Evolutionary conservation across 2,113 vertebrate genomes (phyloP), one percentile per base, ranked within the genome.

Genomic region (Gymnocephalus cernua): DNA sequence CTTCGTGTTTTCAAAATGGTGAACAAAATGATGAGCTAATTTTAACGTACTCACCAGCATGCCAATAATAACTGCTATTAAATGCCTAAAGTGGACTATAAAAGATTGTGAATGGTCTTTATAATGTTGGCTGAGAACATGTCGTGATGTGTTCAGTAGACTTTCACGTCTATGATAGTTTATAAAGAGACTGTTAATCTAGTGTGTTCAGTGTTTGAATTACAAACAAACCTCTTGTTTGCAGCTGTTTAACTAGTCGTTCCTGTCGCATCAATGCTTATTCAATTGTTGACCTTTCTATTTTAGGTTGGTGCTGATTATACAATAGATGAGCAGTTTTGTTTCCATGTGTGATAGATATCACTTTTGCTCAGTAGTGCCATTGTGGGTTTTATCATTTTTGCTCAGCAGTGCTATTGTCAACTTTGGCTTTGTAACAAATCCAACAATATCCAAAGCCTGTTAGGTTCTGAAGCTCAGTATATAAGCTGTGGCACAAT

Each of bases 281-380:
- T 80, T 88, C 74, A 89, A 78, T 79, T 87, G 85, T 79, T 80
- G 85, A 86, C 71, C 71, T 74, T 85, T 88, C 76, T 77, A 21
- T 65, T 87, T 84, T 75, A 82, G 79, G 71, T 84, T 69, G 56
- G 54, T 45, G 16, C 69, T 66, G 74, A 86, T 90, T 65, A 84
- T 75, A 76, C 82, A 84, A 64, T 48, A 72, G 69, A 61, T 57
- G 68, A 80, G 86, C 27, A 1, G 59, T 63, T 87, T 90, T 80
- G 68, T 82, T 82, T 82, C 80, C 35, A 32, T 48, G 78, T 83
- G 70, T 65, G 84, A 81, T 82, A 50, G 67, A 83, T 86, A 85
- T 88, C 53, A 51, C 75, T 83, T 76, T 80, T 62, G 53, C 59
- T 25, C 5, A 4, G 16, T 21, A 2, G 54, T 48, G 45, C 54